Evolutionary conservation across 2,113 vertebrate species (phyloP).

Genomic region (Uria lomvia): DNA sequence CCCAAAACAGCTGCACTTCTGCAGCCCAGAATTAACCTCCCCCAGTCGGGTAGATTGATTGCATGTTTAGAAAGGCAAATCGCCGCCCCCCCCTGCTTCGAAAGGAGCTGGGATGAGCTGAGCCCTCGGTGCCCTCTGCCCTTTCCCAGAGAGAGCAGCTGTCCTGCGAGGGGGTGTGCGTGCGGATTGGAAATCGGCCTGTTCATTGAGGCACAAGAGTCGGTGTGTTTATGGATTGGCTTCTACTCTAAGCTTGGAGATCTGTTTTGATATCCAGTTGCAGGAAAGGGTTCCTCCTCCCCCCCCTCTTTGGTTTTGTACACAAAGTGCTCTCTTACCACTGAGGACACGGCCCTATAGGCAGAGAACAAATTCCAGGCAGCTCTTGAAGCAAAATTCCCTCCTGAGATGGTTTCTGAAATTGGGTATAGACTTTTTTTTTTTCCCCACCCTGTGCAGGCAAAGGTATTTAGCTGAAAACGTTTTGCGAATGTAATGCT

Average conservation of each 20-base stretch:
- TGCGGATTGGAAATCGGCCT: background rate
- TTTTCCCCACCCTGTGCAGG: background rate
- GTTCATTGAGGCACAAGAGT: constrained; percentile 46
- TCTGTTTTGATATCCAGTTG: constrained; percentile 64
- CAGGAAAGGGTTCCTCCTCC: constrained; percentile 42
- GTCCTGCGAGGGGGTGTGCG: constrained; percentile 11
- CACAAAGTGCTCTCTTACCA: constrained; percentile 48
- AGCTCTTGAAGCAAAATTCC: constrained; percentile 11
- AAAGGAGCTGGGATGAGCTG: constrained; percentile 22
- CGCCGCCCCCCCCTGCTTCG: background rate
- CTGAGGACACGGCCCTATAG: constrained; percentile 32
- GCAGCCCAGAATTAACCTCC: constrained; percentile 26
- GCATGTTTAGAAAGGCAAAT: constrained; percentile 61
- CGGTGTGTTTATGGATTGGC: constrained; percentile 21
- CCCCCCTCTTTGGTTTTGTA: constrained; percentile 18
- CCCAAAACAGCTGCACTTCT: constrained; percentile 53
- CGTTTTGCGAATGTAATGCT: background rate
- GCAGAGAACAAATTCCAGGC: constrained; percentile 30
- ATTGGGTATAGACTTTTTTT: background rate
- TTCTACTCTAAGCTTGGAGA: background rate
- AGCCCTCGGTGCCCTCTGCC: constrained; percentile 59
- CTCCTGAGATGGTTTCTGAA: constrained; percentile 22
- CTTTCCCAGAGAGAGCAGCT: constrained; percentile 68
- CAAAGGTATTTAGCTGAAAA: background rate
- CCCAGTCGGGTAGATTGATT: background rate